Conservation (phyloP, 2,888 invertebrate genomes). For the Zygogramma bicolorata region DNA sequence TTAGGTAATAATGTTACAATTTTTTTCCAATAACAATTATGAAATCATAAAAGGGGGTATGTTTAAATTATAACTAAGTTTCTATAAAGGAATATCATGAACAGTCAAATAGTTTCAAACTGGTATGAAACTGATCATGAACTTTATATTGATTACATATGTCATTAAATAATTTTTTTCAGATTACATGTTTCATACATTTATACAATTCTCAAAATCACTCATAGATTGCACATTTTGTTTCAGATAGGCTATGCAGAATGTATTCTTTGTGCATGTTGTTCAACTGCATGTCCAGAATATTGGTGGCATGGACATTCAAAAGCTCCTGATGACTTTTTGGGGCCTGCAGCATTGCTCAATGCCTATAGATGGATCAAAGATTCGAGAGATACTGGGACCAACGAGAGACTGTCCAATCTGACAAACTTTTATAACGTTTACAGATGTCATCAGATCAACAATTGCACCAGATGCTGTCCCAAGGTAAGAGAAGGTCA, state of each 20-base stretch:
- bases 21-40: too few species aligned
- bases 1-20: too few species aligned
- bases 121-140: too few species aligned
- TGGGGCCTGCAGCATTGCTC: slow-evolving; percentile 83
- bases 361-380: slow-evolving; percentile 81
- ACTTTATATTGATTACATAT: too few species aligned
- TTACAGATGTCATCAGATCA: slow-evolving; percentile 81
- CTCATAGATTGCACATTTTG: neutral
- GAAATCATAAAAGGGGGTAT: too few species aligned
- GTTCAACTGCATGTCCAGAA: slow-evolving; percentile 83
- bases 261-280: slow-evolving; percentile 87
- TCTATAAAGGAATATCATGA: too few species aligned
- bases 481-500: slow-evolving; percentile 73
- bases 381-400: slow-evolving; percentile 78
- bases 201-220: neutral
- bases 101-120: too few species aligned
- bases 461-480: slow-evolving; percentile 83
- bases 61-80: too few species aligned
- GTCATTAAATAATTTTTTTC: too few species aligned
- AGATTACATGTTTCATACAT: neutral
- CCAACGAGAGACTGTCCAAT: slow-evolving; percentile 72
- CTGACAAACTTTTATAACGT: slow-evolving; percentile 78
- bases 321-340: slow-evolving; percentile 72
- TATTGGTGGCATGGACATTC: slow-evolving; percentile 86
- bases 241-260: slow-evolving; percentile 77